Percentiles rank a stretch among this genome's conserved stretches.
These are phyloP conservation scores for Halocynthia roretzi DNA, from an alignment of 23 tunicate species.

Conservation along the genomic window DNA sequence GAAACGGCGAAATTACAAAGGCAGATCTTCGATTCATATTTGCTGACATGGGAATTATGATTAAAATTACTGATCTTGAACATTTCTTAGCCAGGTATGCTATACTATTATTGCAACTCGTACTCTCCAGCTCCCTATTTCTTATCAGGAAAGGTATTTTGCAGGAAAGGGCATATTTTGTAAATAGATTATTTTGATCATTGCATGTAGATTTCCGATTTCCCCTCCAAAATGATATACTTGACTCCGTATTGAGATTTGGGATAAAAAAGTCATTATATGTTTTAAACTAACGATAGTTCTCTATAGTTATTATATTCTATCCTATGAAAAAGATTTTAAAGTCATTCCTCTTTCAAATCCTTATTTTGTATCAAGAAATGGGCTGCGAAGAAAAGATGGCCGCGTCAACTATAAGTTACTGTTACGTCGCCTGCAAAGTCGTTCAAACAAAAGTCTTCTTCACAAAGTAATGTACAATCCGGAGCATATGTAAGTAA, in stretches of 20 bases:
- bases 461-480: constrained; percentile 72
- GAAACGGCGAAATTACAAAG: constrained; percentile 50
- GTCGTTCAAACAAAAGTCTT: constrained; percentile 57
- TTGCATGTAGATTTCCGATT: too few species aligned
- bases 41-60: constrained; percentile 27
- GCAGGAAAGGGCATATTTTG: too few species aligned
- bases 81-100: constrained; percentile 67
- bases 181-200: too few species aligned
- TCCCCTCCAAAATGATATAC: too few species aligned
- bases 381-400: constrained; percentile 77
- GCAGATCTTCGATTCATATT: constrained; percentile 48
- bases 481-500: constrained; percentile 59
- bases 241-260: too few species aligned
- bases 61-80: constrained; percentile 62
- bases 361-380: constrained; percentile 19
- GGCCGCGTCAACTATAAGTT: constrained; percentile 58
- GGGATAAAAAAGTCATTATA: too few species aligned
- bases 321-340: not conserved
- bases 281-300: too few species aligned
- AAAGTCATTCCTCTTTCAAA: not conserved
- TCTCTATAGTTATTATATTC: too few species aligned
- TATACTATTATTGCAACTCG: too few species aligned
- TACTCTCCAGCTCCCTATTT: too few species aligned
- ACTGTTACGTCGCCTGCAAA: constrained; percentile 62
- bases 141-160: too few species aligned